Percentiles rank a stretch among this genome's conserved stretches.
Conservation (phyloP, 2,888 invertebrate species). For the Panzeria rudis region DNA sequence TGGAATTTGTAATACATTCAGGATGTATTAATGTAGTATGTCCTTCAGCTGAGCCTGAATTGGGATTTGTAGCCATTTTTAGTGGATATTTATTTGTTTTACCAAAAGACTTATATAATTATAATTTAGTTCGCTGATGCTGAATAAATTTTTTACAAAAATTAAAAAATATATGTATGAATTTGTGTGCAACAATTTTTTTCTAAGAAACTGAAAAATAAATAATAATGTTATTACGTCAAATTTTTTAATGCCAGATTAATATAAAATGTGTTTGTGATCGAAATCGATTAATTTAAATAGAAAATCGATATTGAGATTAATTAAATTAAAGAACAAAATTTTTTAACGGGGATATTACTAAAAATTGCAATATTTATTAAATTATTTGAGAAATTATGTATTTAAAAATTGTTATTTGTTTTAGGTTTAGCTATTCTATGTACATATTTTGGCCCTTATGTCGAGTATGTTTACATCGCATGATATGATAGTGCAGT, state of each 20-base stretch:
- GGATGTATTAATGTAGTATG: slow-evolving; percentile 34
- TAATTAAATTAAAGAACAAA: too few species aligned
- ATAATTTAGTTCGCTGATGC: slow-evolving; percentile 14
- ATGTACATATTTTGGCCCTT: too few species aligned
- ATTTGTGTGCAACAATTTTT: slow-evolving; percentile 8
- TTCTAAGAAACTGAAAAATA: background rate
- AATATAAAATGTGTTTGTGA: background rate
- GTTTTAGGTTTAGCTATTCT: too few species aligned
- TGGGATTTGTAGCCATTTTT: slow-evolving; percentile 27
- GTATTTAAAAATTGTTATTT: too few species aligned
- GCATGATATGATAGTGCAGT: too few species aligned
- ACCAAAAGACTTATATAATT: background rate
- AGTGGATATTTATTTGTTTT: slow-evolving; percentile 15
- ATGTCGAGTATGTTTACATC: too few species aligned
- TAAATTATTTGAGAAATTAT: too few species aligned
- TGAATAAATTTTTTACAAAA: background rate
- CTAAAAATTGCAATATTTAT: too few species aligned
- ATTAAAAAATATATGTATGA: slow-evolving; percentile 13
- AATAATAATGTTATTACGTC: background rate
- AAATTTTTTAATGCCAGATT: slow-evolving; percentile 1
- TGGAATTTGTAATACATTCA: slow-evolving; percentile 4
- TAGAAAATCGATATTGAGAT: background rate
- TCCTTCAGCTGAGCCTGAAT: background rate
- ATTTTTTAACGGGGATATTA: too few species aligned
- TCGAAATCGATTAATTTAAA: background rate